Evolutionary conservation across 2,113 vertebrate genomes (phyloP).

Genomic region (Tauraco erythrolophus): DNA sequence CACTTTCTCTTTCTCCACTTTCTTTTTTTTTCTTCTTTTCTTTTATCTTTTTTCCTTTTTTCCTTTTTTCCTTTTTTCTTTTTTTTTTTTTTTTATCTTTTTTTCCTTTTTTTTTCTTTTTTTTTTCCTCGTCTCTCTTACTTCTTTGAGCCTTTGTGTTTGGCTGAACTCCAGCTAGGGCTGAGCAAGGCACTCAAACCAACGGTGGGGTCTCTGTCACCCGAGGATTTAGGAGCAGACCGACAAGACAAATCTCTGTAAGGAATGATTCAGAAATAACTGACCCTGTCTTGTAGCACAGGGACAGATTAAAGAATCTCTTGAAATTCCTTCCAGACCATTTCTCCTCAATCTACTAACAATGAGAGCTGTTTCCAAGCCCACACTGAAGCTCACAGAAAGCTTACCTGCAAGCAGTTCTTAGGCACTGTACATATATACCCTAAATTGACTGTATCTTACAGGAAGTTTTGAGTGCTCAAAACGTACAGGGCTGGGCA

Average conservation of each 20-base stretch:
- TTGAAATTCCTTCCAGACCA: conserved; percentile 19
- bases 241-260: conserved; percentile 5
- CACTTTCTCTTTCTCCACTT: background rate
- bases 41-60: too few relatives aligned
- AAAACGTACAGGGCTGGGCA: background rate
- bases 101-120: too few relatives aligned
- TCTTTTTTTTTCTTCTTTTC: too few relatives aligned
- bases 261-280: conserved; percentile 10
- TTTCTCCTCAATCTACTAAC: background rate
- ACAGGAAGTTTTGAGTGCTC: background rate
- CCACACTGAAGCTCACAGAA: background rate
- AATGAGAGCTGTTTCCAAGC: background rate
- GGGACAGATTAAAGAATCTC: background rate
- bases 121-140: too few relatives aligned
- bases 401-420: background rate
- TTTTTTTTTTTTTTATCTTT: too few relatives aligned
- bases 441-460: background rate
- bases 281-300: background rate
- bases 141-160: background rate
- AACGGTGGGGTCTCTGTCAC: background rate
- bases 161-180: background rate
- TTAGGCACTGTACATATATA: background rate
- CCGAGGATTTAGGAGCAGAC: background rate
- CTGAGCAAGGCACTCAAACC: background rate
- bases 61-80: too few relatives aligned